Evolutionary conservation across 2,797 vertebrate genomes (phyloP), one percentile per base, ranked within the genome.

Genomic region (Gymnoscopelus braueri): DNA sequence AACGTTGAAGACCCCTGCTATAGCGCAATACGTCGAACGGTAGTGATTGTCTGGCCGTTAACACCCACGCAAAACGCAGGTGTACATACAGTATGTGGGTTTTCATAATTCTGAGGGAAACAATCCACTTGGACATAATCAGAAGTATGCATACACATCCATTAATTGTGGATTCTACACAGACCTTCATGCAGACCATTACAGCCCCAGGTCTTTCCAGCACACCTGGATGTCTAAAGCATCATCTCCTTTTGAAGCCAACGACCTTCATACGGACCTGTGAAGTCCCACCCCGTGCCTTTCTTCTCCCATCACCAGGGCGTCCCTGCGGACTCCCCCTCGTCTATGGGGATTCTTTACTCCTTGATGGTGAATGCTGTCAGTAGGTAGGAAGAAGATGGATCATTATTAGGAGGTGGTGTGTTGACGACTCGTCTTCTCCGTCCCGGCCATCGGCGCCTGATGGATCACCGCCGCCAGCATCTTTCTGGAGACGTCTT

Each of bases 281-380:
- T 60, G 52, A 70, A 32, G 6, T 63, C 50, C 4, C 24, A 7
- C 57, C 52, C 29, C 24, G 3, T 24, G 59, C 50, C 14, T 14
- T 52, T 49, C 11, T 56, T 51, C 35, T 58, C 29, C 39, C 3
- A 15, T 52, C 32, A 24, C 3, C 29, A 15, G 48, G 64, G 54
- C 60, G 35, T 83, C 75, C 69, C 71, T 19, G n/a, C 48, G 61
- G 72, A 64, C 48, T 1, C 19, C 48, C 15, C 6, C 49, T 14
- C 63, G 71, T 19, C 59, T 10, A 48, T 75, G 66, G 70, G 32
- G 32, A 5, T 75, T 56, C 60, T 70, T 84, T 66, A 67, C 52
- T 77, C 75, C 50, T 74, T 63, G 65, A 88, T 85, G 80, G 83
- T 81, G 71, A 78, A 70, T 72, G 80, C 63, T 83, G 85, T 82